Conservation (phyloP, 2,888 invertebrate species). For the Plebejus melissa region DNA sequence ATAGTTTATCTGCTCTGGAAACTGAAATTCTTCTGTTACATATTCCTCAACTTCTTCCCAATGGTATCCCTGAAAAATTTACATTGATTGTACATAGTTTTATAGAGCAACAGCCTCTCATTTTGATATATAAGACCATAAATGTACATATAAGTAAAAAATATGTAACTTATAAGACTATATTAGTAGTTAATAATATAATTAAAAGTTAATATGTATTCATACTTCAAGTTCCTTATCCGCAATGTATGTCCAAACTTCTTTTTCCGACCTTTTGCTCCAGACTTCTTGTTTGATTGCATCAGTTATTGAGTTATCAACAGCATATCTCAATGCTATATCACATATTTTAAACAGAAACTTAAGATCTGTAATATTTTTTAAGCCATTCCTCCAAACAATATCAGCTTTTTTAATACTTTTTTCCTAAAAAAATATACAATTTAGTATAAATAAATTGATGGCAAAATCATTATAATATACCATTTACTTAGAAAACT, state of each 20-base stretch:
- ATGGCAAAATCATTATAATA: too few relatives aligned
- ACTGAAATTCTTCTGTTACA: slow-evolving; percentile 48
- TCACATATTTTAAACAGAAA: slow-evolving; percentile 81
- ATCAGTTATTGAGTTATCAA: slow-evolving; percentile 75
- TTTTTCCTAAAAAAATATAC: slow-evolving; percentile 54
- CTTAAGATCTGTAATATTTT: slow-evolving; percentile 74
- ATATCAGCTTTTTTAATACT: slow-evolving; percentile 78
- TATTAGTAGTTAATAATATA: too few relatives aligned
- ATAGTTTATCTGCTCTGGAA: slow-evolving; percentile 54
- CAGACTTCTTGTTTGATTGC: slow-evolving; percentile 63
- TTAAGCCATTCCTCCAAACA: slow-evolving; percentile 80
- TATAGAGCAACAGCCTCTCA: too few relatives aligned
- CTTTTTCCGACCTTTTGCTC: slow-evolving; percentile 51
- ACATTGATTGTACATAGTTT: too few relatives aligned
- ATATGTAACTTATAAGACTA: too few relatives aligned
- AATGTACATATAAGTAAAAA: too few relatives aligned
- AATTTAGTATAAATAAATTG: too few relatives aligned
- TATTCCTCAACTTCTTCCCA: slow-evolving; percentile 63
- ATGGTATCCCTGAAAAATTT: slow-evolving; percentile 55
- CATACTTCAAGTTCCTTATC: slow-evolving; percentile 64
- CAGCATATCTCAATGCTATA: slow-evolving; percentile 76
- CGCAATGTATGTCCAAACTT: slow-evolving; percentile 68
- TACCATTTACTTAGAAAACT: too few relatives aligned
- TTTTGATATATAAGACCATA: too few relatives aligned
- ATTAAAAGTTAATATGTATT: slow-evolving; percentile 11